Base-by-base conservation (phyloP, 1,140 invertebrate species). In the Bombus haemorrhoidalis region DNA sequence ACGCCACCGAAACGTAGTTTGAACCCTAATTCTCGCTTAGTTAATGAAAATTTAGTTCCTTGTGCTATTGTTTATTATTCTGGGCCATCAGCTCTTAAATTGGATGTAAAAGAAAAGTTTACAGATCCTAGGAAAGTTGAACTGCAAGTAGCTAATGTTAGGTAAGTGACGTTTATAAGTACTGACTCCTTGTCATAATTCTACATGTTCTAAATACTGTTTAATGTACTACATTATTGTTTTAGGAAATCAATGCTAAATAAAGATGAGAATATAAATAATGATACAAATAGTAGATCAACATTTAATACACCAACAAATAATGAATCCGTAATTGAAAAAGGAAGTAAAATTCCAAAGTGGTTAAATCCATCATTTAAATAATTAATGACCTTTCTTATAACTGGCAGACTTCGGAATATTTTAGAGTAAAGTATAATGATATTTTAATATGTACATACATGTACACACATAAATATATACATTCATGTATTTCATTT, bases 1-100 rank as follows among this genome's bases (percentile, higher is more conserved):
- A 96, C 97, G 39, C 98, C 98, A 28, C 97, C 98, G 47, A 98
- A 97, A 94, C 96, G 95, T 87, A 94, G 96, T 73, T 93, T 98
- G 37, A 93, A 96, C 69, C 92, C 95, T 34, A 92, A 96, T 53
- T 95, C 94, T 84, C 96, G 95, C 59, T 94, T 98, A 69, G 91
- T 97, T 64, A 97, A 97, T 91, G 95, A 96, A 62, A 96, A 96
- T 91, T 96, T 97, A 92, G 97, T 98, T 28, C 98, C 98, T 43
- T 97, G 97, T 88, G 97, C 97, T 47, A 95, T 97, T 47, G 92
- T 98, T 89, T 97, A 98, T 94, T 98, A 98, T 92, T 76, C 95
- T 87, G 89, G 93, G 93, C 81, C 92, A 78, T 93, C 95, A 2
- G 92, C 91, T 90, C 90, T 96, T 25, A 95, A 93, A 85, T 81